phyloP scores from a whole-genome alignment of 2,888 invertebrate species.

The Rhagonycha fulva region DNA sequence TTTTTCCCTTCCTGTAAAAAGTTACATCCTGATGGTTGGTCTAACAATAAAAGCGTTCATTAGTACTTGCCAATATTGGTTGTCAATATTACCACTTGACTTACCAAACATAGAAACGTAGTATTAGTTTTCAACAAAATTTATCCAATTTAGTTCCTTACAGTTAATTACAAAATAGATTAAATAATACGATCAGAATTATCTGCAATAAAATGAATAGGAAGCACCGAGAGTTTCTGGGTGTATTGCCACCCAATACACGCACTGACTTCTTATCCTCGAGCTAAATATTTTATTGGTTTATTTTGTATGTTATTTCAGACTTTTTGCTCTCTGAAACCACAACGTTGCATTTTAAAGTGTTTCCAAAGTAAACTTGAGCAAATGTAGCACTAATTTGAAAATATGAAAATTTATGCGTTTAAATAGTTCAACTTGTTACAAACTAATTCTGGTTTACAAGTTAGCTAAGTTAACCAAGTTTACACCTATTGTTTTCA shows the following conservation, averaged over 20 bases:
- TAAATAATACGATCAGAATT: background rate
- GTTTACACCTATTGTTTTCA: slow-evolving; percentile 23
- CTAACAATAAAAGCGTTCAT: too few species aligned
- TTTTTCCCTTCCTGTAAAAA: background rate
- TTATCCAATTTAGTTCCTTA: background rate
- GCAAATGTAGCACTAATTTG: slow-evolving; percentile 15
- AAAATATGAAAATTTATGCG: slow-evolving; percentile 31
- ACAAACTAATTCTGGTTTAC: slow-evolving; percentile 17
- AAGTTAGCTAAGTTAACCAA: slow-evolving; percentile 20
- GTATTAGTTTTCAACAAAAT: background rate
- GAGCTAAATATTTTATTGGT: background rate
- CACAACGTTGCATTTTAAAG: background rate
- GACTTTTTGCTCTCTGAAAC: background rate
- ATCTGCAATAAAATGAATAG: background rate
- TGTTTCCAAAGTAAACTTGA: background rate
- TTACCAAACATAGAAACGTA: too few species aligned
- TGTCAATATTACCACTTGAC: too few species aligned
- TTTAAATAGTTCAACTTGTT: slow-evolving; percentile 31
- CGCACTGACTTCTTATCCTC: background rate
- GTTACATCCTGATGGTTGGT: background rate
- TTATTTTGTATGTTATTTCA: background rate
- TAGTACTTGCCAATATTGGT: too few species aligned
- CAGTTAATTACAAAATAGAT: too few species aligned
- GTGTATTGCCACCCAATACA: background rate
- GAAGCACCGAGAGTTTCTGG: background rate